A percentile compares a stretch with the other conserved stretches of the same genome.
These are phyloP conservation scores for Cephalopterus ornatus DNA, from an alignment of 2,113 vertebrate genomes.

Conservation along the genomic window DNA sequence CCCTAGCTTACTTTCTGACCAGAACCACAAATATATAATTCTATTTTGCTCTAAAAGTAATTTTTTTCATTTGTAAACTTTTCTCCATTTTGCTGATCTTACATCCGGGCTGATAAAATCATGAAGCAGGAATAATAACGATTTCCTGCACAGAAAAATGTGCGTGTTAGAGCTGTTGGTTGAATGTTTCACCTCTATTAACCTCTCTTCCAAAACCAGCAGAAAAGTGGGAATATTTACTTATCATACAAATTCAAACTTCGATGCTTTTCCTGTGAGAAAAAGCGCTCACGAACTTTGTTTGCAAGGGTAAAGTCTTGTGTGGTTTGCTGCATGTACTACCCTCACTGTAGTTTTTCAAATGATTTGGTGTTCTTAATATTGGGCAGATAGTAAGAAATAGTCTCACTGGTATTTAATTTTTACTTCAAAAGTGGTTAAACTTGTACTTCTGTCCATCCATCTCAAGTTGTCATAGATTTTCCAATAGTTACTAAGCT, in stretches of 20 bases:
- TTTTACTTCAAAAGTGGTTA: constrained; percentile 14
- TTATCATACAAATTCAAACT: constrained; percentile 51
- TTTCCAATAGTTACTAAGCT: background rate
- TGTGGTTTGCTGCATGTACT: background rate
- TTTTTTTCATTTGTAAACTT: background rate
- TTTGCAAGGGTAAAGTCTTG: constrained; percentile 6
- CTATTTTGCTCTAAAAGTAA: background rate
- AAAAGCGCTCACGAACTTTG: constrained; percentile 15
- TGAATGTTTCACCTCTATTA: constrained; percentile 60
- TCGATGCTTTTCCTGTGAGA: constrained; percentile 27
- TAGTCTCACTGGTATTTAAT: background rate
- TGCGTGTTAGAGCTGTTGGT: constrained; percentile 2
- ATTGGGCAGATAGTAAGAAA: background rate
- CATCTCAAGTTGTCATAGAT: background rate
- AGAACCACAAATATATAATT: background rate
- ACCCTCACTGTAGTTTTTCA: background rate
- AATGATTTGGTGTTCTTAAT: background rate
- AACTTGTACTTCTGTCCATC: background rate
- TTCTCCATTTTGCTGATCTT: background rate
- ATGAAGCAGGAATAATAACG: background rate
- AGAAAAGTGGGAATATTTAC: constrained; percentile 46
- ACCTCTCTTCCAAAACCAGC: constrained; percentile 60
- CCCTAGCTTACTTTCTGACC: background rate
- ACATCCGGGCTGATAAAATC: constrained; percentile 34
- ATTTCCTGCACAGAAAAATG: constrained; percentile 25